Conservation (phyloP, 1,140 invertebrate genomes). For the Saxidomus purpurata region DNA sequence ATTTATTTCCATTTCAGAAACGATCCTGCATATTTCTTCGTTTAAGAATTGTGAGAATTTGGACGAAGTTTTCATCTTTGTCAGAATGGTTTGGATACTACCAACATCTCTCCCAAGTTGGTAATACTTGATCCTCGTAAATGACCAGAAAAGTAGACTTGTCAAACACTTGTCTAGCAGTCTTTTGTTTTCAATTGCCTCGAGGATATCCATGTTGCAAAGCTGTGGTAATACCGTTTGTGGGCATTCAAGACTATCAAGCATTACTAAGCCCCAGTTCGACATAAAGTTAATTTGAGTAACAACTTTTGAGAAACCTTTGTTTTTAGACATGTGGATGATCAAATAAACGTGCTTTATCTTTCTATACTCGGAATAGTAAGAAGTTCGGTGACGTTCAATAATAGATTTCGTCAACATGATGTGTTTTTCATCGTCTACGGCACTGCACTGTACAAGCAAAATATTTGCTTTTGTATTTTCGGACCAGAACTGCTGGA, state of each 20-base stretch:
- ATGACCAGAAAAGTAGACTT: conserved; percentile 74
- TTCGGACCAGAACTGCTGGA: conserved; percentile 39
- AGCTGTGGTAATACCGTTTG: conserved; percentile 44
- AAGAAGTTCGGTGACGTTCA: conserved; percentile 29
- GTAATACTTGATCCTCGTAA: conserved; percentile 71
- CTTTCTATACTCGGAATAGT: not conserved
- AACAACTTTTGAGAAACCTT: not conserved
- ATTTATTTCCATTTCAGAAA: not conserved
- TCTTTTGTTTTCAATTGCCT: conserved; percentile 63
- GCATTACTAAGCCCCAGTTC: conserved; percentile 69
- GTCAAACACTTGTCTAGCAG: conserved; percentile 55
- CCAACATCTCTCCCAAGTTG: conserved; percentile 48
- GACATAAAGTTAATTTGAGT: conserved; percentile 72
- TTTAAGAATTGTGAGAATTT: conserved; percentile 64
- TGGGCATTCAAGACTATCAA: conserved; percentile 69
- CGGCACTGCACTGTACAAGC: conserved; percentile 58
- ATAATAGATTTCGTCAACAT: conserved; percentile 48
- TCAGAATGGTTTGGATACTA: conserved; percentile 57
- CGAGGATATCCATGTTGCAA: conserved; percentile 5
- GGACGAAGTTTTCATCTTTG: conserved; percentile 46
- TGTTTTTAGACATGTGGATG: conserved; percentile 64
- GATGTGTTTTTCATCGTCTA: conserved; percentile 42
- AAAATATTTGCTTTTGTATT: conserved; percentile 40
- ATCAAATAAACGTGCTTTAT: conserved; percentile 70
- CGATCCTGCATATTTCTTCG: conserved; percentile 29